phyloP scores from a whole-genome alignment of 2,888 invertebrate genomes.

The Papilio demoleus region DNA sequence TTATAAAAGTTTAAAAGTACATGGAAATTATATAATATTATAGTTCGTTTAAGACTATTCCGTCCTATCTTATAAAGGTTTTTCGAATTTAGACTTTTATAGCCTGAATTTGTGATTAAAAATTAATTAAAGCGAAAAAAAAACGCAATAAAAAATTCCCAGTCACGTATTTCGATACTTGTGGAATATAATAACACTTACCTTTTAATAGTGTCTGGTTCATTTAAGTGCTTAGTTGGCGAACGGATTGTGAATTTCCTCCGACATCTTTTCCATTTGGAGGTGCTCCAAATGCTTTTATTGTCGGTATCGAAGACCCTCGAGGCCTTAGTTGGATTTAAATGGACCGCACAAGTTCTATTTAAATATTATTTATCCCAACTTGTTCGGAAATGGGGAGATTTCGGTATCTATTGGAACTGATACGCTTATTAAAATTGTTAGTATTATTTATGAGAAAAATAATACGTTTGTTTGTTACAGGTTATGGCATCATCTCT shows the following conservation, averaged over 20 bases:
- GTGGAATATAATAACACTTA: slow-evolving; percentile 59
- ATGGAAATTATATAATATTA: no score
- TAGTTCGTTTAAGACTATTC: no score
- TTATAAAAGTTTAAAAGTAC: neutral
- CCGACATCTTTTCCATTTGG: slow-evolving; percentile 71
- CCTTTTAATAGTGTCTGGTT: slow-evolving; percentile 55
- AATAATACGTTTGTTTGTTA: slow-evolving; percentile 53
- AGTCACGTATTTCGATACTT: slow-evolving; percentile 31
- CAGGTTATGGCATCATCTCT: slow-evolving; percentile 86
- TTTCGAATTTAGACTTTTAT: neutral
- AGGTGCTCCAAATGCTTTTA: slow-evolving; percentile 74
- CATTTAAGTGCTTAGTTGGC: slow-evolving; percentile 50
- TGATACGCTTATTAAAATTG: slow-evolving; percentile 10
- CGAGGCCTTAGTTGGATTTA: slow-evolving; percentile 56
- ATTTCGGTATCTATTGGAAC: slow-evolving; percentile 24
- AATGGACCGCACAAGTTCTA: slow-evolving; percentile 58
- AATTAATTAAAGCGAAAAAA: slow-evolving; percentile 8
- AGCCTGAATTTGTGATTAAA: neutral
- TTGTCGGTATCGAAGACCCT: slow-evolving; percentile 66
- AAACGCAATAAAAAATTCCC: slow-evolving; percentile 6
- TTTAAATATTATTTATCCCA: slow-evolving; percentile 48
- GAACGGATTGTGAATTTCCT: slow-evolving; percentile 54
- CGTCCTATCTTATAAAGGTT: neutral
- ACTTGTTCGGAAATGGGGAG: slow-evolving; percentile 35
- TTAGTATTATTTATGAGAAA: neutral